phyloP scores from a whole-genome alignment of 2,797 vertebrate species.

The Acanthopagrus latus region DNA sequence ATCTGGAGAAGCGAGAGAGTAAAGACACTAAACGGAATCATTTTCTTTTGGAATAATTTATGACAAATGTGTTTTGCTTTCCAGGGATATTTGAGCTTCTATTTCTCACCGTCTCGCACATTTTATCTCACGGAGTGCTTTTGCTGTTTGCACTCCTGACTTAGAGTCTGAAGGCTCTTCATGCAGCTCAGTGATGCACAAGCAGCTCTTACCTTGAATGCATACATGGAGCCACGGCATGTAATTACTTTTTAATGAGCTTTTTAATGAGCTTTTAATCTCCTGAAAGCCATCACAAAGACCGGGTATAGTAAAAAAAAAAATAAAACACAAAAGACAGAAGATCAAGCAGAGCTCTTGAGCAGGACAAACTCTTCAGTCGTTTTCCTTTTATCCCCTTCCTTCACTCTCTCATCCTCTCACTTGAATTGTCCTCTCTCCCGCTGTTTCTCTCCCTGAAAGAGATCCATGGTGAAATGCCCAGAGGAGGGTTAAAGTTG shows the following conservation, averaged over 20 bases:
- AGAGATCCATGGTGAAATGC: slow-evolving; percentile 19
- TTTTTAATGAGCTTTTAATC: slow-evolving; percentile 72
- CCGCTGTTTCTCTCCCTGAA: slow-evolving; percentile 16
- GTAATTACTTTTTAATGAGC: slow-evolving; percentile 64
- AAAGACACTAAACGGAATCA: slow-evolving; percentile 33
- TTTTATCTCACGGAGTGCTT: slow-evolving; percentile 28
- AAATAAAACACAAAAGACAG: slow-evolving; percentile 13
- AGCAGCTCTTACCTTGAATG: slow-evolving; percentile 26
- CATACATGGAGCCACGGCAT: slow-evolving; percentile 34
- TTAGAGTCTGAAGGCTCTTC: slow-evolving; percentile 8
- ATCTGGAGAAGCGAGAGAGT: slow-evolving; percentile 31
- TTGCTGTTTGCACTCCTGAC: not conserved
- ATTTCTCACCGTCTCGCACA: slow-evolving; percentile 11
- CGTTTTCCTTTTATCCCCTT: not conserved
- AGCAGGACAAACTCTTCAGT: slow-evolving; percentile 14
- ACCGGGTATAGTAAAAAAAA: slow-evolving; percentile 11
- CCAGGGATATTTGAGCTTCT: slow-evolving; percentile 31
- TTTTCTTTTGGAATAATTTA: slow-evolving; percentile 40
- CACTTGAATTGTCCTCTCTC: slow-evolving; percentile 23
- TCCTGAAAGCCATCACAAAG: slow-evolving; percentile 39
- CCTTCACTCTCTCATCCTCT: slow-evolving; percentile 21
- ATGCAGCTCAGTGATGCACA: slow-evolving; percentile 16
- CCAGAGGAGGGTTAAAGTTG: slow-evolving; percentile 31
- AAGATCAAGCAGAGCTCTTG: slow-evolving; percentile 37
- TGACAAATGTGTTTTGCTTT: slow-evolving; percentile 48